Evolutionary conservation across 2,113 vertebrate genomes (phyloP).

Genomic region (Ammospiza caudacuta): DNA sequence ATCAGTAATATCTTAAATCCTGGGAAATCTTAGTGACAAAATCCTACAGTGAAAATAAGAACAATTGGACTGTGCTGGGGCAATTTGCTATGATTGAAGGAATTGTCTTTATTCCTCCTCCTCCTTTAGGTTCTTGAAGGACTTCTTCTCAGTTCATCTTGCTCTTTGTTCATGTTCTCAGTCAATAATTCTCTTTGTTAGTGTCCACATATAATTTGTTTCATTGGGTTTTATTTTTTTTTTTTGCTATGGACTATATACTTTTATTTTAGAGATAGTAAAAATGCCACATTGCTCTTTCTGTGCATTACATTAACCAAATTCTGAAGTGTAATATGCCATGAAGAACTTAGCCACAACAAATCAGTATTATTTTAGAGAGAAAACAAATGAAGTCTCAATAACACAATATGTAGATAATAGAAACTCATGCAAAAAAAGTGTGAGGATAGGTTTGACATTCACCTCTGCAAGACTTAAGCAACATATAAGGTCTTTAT

Average conservation of each 20-base stretch:
- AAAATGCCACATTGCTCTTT: conserved; percentile 31
- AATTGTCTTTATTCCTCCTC: not conserved
- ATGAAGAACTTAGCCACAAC: not conserved
- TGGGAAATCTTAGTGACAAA: not conserved
- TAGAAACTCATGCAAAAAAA: not conserved
- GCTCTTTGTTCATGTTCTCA: not conserved
- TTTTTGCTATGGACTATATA: conserved; percentile 38
- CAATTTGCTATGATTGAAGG: not conserved
- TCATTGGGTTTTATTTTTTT: not conserved
- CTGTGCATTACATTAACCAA: not conserved
- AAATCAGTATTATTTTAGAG: not conserved
- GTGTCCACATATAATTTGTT: not conserved
- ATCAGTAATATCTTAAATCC: not conserved
- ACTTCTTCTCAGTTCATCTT: not conserved
- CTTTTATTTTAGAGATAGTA: conserved; percentile 20
- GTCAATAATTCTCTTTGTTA: not conserved
- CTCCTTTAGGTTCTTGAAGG: not conserved
- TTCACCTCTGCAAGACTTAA: not conserved
- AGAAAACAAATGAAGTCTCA: not conserved
- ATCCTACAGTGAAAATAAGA: not conserved
- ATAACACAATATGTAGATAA: not conserved
- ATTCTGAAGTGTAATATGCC: conserved; percentile 19
- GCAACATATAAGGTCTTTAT: not conserved
- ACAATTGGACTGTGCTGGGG: not conserved
- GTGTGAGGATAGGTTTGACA: not conserved